Conservation (phyloP, 2,113 vertebrate genomes). For the Lates calcarifer region DNA sequence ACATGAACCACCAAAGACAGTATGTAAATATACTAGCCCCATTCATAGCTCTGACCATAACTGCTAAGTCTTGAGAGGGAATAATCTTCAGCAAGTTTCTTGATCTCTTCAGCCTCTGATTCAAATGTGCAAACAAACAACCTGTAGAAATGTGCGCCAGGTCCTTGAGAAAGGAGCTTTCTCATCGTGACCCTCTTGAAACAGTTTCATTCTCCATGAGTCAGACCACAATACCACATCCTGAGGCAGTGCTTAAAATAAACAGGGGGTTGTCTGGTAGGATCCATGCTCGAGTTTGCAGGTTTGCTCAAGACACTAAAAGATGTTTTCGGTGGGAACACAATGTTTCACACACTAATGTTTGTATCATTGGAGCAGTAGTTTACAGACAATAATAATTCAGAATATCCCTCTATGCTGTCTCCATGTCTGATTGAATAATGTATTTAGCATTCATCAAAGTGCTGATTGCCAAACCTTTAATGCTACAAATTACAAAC, state of each 20-base stretch:
- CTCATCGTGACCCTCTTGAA: constrained; percentile 12
- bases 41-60: background rate
- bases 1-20: background rate
- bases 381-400: too few species aligned
- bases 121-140: constrained; percentile 17
- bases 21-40: background rate
- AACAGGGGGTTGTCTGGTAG: constrained; percentile 16
- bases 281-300: constrained; percentile 26
- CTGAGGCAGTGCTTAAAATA: constrained; percentile 56
- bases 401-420: background rate
- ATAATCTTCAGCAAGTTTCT: background rate
- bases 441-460: too few species aligned
- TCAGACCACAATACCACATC: constrained; percentile 61
- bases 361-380: too few species aligned
- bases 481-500: background rate
- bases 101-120: background rate
- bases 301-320: background rate
- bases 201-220: constrained; percentile 21
- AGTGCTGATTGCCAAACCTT: background rate
- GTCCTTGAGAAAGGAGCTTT: constrained; percentile 17
- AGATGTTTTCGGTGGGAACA: too few species aligned
- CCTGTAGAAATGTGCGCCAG: background rate
- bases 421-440: background rate
- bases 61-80: background rate
- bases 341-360: too few species aligned